Percentiles rank a stretch among this genome's conserved stretches.
Conservation (phyloP, 2,113 vertebrate species). For the Lanius collurio region DNA sequence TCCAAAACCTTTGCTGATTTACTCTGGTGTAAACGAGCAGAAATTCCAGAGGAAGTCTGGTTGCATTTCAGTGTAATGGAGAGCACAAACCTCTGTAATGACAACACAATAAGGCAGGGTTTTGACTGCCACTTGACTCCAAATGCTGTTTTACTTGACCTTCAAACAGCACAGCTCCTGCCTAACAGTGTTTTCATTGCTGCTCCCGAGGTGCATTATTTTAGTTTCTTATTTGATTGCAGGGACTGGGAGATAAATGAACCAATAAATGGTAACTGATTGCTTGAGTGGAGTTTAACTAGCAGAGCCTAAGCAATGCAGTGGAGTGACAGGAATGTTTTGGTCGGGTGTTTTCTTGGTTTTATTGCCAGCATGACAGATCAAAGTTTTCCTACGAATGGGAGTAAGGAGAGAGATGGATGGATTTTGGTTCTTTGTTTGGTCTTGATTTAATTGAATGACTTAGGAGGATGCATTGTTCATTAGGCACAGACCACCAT, state of each 20-base stretch:
- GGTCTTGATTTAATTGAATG: neutral
- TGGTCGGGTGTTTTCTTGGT: neutral
- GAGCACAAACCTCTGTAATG: neutral
- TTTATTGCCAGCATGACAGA: conserved; percentile 26
- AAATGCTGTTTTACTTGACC: neutral
- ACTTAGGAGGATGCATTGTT: conserved; percentile 4
- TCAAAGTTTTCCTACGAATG: conserved; percentile 34
- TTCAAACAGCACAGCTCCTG: neutral
- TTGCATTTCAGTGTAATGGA: neutral
- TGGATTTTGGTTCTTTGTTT: conserved; percentile 3
- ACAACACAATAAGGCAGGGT: neutral
- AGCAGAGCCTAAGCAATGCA: neutral
- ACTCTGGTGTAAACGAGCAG: conserved; percentile 13
- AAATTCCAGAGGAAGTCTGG: neutral
- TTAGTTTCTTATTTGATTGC: neutral
- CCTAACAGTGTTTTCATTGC: neutral
- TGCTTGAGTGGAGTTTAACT: conserved; percentile 36
- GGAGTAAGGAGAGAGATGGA: neutral
- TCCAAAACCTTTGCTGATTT: neutral
- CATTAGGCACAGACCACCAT: conserved; percentile 26
- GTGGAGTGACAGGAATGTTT: neutral
- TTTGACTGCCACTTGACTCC: neutral
- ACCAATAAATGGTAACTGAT: conserved; percentile 30
- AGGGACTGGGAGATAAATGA: neutral
- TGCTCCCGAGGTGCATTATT: neutral